These are phyloP conservation scores for Cynaeus angustus DNA, from an alignment of 2,888 invertebrate genomes.

Conservation along the genomic window DNA sequence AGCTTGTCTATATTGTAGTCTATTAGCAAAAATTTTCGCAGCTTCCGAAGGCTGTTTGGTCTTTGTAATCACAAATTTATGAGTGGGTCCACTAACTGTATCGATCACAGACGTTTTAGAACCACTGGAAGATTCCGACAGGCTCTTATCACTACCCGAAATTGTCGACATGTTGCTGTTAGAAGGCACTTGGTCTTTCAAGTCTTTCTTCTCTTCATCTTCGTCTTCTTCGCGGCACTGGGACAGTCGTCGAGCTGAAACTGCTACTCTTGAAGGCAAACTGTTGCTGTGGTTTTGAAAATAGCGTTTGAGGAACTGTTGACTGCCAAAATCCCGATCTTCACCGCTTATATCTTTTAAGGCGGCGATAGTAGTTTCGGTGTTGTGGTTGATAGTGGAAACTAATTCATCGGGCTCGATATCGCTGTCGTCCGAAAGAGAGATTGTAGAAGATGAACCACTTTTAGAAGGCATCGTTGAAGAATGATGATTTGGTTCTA, in stretches of 20 bases:
- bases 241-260: constrained; percentile 81
- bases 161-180: constrained; percentile 65
- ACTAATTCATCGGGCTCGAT: constrained; percentile 80
- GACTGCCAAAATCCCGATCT: constrained; percentile 74
- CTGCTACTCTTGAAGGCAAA: constrained; percentile 77
- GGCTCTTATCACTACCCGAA: constrained; percentile 70
- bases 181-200: constrained; percentile 60
- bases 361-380: constrained; percentile 80
- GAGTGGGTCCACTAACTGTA: constrained; percentile 71
- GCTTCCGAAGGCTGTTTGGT: constrained; percentile 70
- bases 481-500: constrained; percentile 45
- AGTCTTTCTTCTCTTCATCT: constrained; percentile 75
- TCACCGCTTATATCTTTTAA: constrained; percentile 78
- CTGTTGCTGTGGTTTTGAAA: constrained; percentile 84
- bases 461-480: constrained; percentile 41
- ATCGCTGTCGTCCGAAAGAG: constrained; percentile 72
- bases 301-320: constrained; percentile 80
- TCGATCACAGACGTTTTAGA: constrained; percentile 71
- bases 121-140: constrained; percentile 68
- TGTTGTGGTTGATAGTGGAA: constrained; percentile 81
- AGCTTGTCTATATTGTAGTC: constrained; percentile 74
- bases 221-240: constrained; percentile 91
- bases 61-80: constrained; percentile 75
- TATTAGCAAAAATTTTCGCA: constrained; percentile 72
- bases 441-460: constrained; percentile 48